Evolutionary conservation across 2,888 invertebrate species (phyloP).

Genomic region (Cerastis rubricosa): DNA sequence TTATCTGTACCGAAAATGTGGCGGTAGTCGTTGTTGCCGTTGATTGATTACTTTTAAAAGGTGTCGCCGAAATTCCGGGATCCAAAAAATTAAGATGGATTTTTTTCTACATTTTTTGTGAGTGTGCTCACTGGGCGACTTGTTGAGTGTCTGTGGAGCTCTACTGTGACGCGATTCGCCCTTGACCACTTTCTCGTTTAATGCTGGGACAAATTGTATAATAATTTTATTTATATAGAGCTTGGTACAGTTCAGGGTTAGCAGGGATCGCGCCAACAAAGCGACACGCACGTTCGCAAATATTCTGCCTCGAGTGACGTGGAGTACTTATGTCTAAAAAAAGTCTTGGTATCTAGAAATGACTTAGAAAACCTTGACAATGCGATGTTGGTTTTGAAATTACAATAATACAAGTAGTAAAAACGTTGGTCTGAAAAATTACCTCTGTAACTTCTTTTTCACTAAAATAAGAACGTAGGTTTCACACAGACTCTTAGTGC

Average conservation of each 20-base stretch:
- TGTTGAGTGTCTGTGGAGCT: slow-evolving; percentile 32
- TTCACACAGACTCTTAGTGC: not conserved
- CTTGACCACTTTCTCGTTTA: slow-evolving; percentile 53
- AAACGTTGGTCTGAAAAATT: not conserved
- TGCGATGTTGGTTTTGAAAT: slow-evolving; percentile 20
- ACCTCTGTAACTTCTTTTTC: not conserved
- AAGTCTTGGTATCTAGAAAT: not conserved
- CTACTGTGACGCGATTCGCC: slow-evolving; percentile 14
- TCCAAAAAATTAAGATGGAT: slow-evolving; percentile 6
- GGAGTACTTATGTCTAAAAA: slow-evolving; percentile 1
- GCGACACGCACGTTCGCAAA: slow-evolving; percentile 20
- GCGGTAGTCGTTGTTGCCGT: slow-evolving; percentile 70
- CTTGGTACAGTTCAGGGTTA: slow-evolving; percentile 48
- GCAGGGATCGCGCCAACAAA: slow-evolving; percentile 25
- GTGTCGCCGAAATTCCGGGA: slow-evolving; percentile 35
- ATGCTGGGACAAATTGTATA: slow-evolving; percentile 22
- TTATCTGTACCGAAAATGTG: slow-evolving; percentile 81
- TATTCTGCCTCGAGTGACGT: slow-evolving; percentile 7
- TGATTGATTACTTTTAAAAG: slow-evolving; percentile 55
- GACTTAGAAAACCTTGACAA: slow-evolving; percentile 12
- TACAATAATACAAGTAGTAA: not conserved
- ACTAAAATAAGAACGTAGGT: not conserved
- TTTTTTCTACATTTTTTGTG: slow-evolving; percentile 39
- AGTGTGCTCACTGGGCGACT: slow-evolving; percentile 39
- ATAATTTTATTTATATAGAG: slow-evolving; percentile 29